phyloP scores from a whole-genome alignment of 2,888 invertebrate genomes.

The Caenorhabditis angaria region DNA sequence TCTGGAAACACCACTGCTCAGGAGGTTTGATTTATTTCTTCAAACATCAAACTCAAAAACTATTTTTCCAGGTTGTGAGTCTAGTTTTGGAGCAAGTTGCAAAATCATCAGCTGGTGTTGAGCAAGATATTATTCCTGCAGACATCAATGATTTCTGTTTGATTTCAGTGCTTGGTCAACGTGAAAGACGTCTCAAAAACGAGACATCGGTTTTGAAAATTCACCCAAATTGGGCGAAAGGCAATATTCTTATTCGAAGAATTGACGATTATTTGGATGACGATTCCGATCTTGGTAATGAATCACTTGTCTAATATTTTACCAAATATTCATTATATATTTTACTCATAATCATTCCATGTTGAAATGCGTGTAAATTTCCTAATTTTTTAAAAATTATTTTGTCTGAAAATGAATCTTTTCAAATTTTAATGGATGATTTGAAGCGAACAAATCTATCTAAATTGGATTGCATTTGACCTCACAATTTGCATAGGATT shows the following conservation, averaged over 20 bases:
- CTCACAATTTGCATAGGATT: no score
- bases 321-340: not conserved
- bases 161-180: slow-evolving; percentile 92
- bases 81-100: slow-evolving; percentile 94
- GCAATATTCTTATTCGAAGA: slow-evolving; percentile 88
- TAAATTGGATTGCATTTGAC: no score
- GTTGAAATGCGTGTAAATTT: slow-evolving; percentile 1
- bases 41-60: not conserved
- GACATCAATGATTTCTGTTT: slow-evolving; percentile 88
- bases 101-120: slow-evolving; percentile 78
- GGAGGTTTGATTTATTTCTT: no score
- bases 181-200: slow-evolving; percentile 89
- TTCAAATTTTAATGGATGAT: no score
- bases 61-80: slow-evolving; percentile 79
- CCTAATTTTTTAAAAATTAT: not conserved
- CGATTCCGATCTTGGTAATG: slow-evolving; percentile 73
- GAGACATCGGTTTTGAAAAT: slow-evolving; percentile 91
- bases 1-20: slow-evolving; percentile 90
- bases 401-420: no score
- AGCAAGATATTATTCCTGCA: slow-evolving; percentile 40
- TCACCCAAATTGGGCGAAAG: slow-evolving; percentile 84
- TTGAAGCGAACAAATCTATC: no score
- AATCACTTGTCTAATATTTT: slow-evolving; percentile 72
- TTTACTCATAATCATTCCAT: not conserved
- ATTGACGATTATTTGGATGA: slow-evolving; percentile 79